Conservation (phyloP, 2,888 invertebrate genomes). For the Melieria picta region DNA sequence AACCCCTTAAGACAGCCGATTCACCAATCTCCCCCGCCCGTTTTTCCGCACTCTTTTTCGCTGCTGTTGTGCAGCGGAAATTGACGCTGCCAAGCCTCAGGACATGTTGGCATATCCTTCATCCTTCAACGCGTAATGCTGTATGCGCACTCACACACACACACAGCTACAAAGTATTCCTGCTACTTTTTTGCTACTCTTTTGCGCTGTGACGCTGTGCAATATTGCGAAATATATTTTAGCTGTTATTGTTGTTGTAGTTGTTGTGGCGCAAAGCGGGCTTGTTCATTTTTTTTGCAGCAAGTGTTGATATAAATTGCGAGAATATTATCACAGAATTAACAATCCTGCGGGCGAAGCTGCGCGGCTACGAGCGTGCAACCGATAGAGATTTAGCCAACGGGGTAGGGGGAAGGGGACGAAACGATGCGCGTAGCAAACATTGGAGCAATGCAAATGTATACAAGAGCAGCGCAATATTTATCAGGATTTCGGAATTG, state of each 20-base stretch:
- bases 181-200: slow-evolving; percentile 1
- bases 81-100: slow-evolving; percentile 15
- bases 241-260: no score
- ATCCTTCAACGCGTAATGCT: neutral
- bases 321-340: slow-evolving; percentile 34
- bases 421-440: no score
- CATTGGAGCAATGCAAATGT: slow-evolving; percentile 13
- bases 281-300: slow-evolving; percentile 6
- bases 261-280: no score
- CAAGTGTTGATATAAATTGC: slow-evolving; percentile 39
- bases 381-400: no score
- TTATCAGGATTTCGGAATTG: slow-evolving; percentile 30
- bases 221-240: neutral
- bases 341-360: slow-evolving; percentile 23
- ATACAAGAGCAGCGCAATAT: slow-evolving; percentile 11
- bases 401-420: no score
- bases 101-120: slow-evolving; percentile 28
- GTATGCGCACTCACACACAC: no score
- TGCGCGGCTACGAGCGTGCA: no score
- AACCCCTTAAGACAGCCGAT: no score
- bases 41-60: no score
- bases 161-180: neutral
- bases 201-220: neutral
- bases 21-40: no score
- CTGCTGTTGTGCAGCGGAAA: neutral